Base-by-base conservation (phyloP, 37 sponge, comb jelly and placozoan species). In the Aplysina aerophoba region DNA sequence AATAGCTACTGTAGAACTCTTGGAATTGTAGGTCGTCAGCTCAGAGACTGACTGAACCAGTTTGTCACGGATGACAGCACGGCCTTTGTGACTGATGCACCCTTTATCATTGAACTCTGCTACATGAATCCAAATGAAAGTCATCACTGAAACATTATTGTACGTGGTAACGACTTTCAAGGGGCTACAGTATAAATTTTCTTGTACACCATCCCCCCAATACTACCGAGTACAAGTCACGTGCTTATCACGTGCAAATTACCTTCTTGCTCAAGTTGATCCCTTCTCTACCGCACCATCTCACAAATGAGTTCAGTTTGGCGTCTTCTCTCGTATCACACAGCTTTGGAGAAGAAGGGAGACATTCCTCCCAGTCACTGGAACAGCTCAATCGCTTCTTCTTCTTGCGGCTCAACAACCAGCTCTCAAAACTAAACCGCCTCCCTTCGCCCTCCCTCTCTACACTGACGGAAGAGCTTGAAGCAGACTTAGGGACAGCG, bases 301-400 rank as follows among this genome's bases (percentile, higher is more conserved):
- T 44, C n/a, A 75, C 40, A 44, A 75, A 75, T 25, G 20, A 13
- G 41, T 54, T 75, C 33, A 75, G 54, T 50, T 50, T 40, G 4
- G 24, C n/a, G 37, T 75, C 78, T 75, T 75, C 78, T 41, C 53
- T 21, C 12, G 78, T 75, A 24, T 75, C 78, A 75, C 78, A 75
- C 21, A 44, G 53, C 21, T 36, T 17, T 15, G 25, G 1, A 30
- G 71, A 69, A 31, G 71, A 69, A 69, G 71, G 28, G 34, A 16
- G 6, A 27, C 34, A 34, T 16, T n/a, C 35, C 15, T 75, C n/a
- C 22, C 1, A 40, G 15, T 15, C 40, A 53, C 54, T 75, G 44
- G 53, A 75, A 2, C 12, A 16, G 2, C 54, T 75, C 0, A 75
- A 36, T 21, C 40, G 37, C 25, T 44, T 75, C 30, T 71, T 71